Base-by-base conservation (phyloP, 2,888 invertebrate species). In the Anticlea derivata region DNA sequence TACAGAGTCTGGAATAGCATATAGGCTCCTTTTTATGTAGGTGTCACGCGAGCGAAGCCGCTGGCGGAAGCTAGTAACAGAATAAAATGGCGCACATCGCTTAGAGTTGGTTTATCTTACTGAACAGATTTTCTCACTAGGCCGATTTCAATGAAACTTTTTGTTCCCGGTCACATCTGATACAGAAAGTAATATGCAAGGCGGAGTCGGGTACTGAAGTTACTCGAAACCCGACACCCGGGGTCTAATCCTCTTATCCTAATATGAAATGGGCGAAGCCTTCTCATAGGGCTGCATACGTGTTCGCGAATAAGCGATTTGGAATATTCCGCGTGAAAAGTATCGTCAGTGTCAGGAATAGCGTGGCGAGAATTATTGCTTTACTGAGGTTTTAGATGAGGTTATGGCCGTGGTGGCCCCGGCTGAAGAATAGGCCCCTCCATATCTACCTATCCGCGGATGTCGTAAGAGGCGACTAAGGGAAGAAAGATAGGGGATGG, bases 231-330 rank as follows among this genome's bases (percentile, higher is more conserved):
- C 66, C 77, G 68, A 75, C 77, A 74, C 75, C 71, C 64, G 66
- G 59, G 58, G 61, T 60, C 60, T 81, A 83, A 83, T 82, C 83
- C 80, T 74, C 80, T 83, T 83, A 83, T 66, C 75, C 76, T 76
- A 75, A 83, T 76, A 78, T 72, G 73, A 75, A 70, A 75, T 68
- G 73, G 67, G 63, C 63, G 75, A 82, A 79, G 75, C 75, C 77
- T 74, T 75, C 78, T 73, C 65, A 68, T 70, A 63, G 57, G 57
- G 54, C 55, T 66, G 61, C 58, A 65, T 63, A 45, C 40, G 50
- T 41, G 50, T 44, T 40, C 47, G 13, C 31, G 49, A 55, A 60
- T 55, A 50, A 49, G 33, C 44, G 49, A 58, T 49, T 51, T 46
- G 39, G 48, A 49, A 48, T 41, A 57, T 45, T 35, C 40, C 46